Evolutionary conservation across 2,113 vertebrate genomes (phyloP).

Genomic region (Ellobius talpinus): DNA sequence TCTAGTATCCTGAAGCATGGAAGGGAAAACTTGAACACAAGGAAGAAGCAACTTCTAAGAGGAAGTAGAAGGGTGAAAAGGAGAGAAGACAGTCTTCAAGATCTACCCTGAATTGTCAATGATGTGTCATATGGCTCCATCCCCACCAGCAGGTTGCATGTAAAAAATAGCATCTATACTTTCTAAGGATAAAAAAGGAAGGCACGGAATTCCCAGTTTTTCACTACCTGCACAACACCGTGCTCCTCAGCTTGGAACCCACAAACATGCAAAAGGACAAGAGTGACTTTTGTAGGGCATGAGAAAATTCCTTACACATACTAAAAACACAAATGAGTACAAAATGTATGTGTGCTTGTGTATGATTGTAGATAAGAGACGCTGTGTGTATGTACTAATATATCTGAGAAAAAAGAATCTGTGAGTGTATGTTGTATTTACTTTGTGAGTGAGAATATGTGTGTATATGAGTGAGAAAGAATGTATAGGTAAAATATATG

Average conservation of each 20-base stretch:
- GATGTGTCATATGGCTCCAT: background rate
- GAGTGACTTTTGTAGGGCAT: background rate
- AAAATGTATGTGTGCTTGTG: background rate
- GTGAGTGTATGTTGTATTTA: too few species aligned
- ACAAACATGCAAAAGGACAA: background rate
- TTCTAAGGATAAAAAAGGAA: background rate
- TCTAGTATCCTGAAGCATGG: slow-evolving; percentile 53
- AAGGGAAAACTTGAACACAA: slow-evolving; percentile 18
- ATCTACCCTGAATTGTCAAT: background rate
- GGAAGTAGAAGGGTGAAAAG: background rate
- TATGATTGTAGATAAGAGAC: background rate
- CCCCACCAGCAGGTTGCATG: background rate
- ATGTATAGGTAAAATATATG: background rate
- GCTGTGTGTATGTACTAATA: background rate
- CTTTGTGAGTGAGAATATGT: background rate
- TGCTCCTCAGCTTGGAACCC: background rate
- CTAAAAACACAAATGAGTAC: background rate
- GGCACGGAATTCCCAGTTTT: background rate
- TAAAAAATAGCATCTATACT: background rate
- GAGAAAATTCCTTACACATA: background rate
- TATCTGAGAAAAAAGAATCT: background rate
- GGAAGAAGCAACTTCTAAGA: background rate
- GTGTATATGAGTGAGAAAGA: background rate
- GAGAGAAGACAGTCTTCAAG: background rate
- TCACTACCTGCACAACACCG: background rate